phyloP scores from a whole-genome alignment of 2,113 vertebrate species.

The Baryphthengus martii region DNA sequence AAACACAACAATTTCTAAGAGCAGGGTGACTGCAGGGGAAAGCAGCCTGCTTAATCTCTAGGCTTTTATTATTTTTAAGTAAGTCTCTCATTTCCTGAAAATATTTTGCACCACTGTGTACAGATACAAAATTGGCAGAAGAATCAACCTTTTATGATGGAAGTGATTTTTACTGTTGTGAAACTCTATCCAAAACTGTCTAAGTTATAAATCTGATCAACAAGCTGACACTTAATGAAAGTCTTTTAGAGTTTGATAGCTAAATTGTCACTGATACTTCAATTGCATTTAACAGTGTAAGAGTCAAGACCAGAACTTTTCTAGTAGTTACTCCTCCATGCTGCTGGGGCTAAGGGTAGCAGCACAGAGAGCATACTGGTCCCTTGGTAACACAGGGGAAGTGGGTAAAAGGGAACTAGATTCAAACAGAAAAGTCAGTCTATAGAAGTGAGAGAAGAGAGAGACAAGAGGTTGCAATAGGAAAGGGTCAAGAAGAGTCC shows the following conservation, averaged over 20 bases:
- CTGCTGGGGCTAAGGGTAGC: neutral
- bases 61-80: neutral
- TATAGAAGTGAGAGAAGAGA: neutral
- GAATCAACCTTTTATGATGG: neutral
- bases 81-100: neutral
- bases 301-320: neutral
- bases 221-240: neutral
- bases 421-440: neutral
- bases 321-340: neutral
- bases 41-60: neutral
- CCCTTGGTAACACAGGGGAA: neutral
- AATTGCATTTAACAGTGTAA: neutral
- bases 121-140: neutral
- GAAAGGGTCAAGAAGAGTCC: neutral
- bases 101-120: neutral
- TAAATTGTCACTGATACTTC: neutral
- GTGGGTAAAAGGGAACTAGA: neutral
- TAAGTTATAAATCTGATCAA: neutral
- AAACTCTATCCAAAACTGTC: neutral
- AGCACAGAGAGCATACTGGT: neutral
- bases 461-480: neutral
- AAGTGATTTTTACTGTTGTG: neutral
- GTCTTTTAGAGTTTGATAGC: neutral
- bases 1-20: neutral
- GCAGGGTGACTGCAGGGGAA: neutral